Base-by-base conservation (phyloP, 2,888 invertebrate species). In the Neria commutata region DNA sequence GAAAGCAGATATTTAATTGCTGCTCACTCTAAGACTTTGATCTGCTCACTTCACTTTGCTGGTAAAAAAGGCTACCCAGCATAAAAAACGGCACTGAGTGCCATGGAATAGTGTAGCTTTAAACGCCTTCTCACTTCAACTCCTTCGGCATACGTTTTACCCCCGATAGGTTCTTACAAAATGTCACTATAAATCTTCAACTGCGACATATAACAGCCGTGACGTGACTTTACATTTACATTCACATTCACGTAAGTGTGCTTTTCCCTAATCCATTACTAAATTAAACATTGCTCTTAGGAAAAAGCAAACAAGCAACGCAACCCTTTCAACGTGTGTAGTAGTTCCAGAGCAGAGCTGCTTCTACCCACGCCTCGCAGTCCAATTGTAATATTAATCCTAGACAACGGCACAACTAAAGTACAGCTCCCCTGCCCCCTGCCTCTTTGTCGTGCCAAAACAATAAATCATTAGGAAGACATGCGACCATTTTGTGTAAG, bases 201-300 rank as follows among this genome's bases (percentile, higher is more conserved):
- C 61, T 58, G 63, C 29, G 33, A 33, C 29, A 29, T 52, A 29
- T 33, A 21, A 46, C 17, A 40, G 29, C 46, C 16, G 37, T 50
- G 56, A 72, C 74, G 76, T 76, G 77, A 74, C 73, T 74, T 68
- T 61, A 62, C 75, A 70, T 74, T 74, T 29, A n/a, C 56, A 4
- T 4, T n/a, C 19, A 19, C n/a, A n/a, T n/a, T 26, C 40, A 40
- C 40, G 19, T 21, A 21, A 40, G 46, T 45, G 46, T 60, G 45
- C 49, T 62, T n/a, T n/a, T 37, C 59, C 62, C 76, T 77, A 77
- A 77, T 77, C 76, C 77, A 77, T 77, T 77, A 77, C 77, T 76
- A 77, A 77, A 77, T 77, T 77, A 77, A 77, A 77, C 77, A 75
- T 71, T 64, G 64, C 69, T 69, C 70, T 72, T 71, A 72, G 73